Conservation (phyloP, 2,888 invertebrate species). For the Diplolepis rosae region DNA sequence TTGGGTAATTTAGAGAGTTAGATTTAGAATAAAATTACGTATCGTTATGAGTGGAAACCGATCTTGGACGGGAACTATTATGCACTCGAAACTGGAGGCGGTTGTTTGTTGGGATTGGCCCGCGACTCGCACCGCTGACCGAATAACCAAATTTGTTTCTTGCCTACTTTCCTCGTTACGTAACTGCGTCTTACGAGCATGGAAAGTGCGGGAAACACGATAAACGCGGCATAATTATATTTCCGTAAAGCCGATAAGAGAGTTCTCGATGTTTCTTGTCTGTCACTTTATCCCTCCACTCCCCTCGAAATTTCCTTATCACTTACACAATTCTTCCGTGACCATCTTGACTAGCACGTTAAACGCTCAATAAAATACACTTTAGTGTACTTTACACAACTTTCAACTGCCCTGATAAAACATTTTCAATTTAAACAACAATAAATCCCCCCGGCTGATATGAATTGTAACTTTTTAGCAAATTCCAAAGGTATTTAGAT, state of each 20-base stretch:
- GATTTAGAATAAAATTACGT: too few species aligned
- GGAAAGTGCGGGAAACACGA: constrained; percentile 21
- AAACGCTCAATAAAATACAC: not conserved
- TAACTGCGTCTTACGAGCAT: constrained; percentile 48
- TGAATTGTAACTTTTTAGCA: not conserved
- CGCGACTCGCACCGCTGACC: constrained; percentile 64
- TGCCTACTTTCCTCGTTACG: constrained; percentile 67
- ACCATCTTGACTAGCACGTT: not conserved
- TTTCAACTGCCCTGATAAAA: not conserved
- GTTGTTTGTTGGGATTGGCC: constrained; percentile 51
- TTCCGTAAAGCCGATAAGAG: constrained; percentile 11
- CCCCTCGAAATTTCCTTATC: constrained; percentile 24
- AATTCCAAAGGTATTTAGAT: not conserved
- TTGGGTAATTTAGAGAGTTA: too few species aligned
- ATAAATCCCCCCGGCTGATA: too few species aligned
- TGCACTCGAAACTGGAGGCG: constrained; percentile 50
- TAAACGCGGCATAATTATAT: constrained; percentile 24
- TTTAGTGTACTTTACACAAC: not conserved
- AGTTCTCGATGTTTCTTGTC: constrained; percentile 22
- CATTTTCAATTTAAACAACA: not conserved
- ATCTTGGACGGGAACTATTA: not conserved
- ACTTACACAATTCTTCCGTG: constrained; percentile 14
- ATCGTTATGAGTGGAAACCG: not conserved
- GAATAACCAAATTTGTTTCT: constrained; percentile 71
- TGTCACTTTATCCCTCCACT: constrained; percentile 36